Evolutionary conservation across 2,888 invertebrate genomes (phyloP).

Genomic region (Sphecodes monilicornis): DNA sequence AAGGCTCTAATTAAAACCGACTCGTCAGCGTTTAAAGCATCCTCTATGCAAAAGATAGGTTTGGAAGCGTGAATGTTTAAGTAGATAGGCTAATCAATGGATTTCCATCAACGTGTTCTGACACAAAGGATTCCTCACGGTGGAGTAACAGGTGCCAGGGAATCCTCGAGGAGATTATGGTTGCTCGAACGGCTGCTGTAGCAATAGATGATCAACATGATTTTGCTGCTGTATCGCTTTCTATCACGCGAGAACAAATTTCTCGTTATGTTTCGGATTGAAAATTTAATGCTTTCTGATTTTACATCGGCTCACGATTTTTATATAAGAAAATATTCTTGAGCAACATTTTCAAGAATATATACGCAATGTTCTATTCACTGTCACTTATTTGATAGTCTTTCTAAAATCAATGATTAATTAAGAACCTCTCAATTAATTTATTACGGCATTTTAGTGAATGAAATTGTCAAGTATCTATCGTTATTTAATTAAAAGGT

Average conservation of each 20-base stretch:
- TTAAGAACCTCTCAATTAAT: background rate
- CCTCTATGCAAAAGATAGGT: background rate
- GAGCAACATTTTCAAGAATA: background rate
- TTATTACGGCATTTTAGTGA: no score
- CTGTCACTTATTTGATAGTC: background rate
- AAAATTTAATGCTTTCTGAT: background rate
- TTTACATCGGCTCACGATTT: background rate
- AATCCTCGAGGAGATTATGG: background rate
- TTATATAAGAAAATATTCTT: background rate
- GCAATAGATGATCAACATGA: background rate
- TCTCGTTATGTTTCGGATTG: background rate
- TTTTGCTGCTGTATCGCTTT: background rate
- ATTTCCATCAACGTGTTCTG: background rate
- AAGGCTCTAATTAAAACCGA: background rate
- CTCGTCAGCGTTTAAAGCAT: background rate
- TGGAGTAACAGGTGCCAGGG: slow-evolving; percentile 1
- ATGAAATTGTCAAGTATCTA: no score
- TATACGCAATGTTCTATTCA: no score
- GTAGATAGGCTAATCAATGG: background rate
- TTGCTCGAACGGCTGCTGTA: background rate
- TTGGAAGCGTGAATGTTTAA: background rate
- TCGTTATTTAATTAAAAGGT: no score
- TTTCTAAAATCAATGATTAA: background rate
- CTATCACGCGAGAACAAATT: background rate
- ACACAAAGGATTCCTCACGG: background rate